Conservation (phyloP, 1,140 invertebrate genomes). For the Oncopeltus fasciatus region DNA sequence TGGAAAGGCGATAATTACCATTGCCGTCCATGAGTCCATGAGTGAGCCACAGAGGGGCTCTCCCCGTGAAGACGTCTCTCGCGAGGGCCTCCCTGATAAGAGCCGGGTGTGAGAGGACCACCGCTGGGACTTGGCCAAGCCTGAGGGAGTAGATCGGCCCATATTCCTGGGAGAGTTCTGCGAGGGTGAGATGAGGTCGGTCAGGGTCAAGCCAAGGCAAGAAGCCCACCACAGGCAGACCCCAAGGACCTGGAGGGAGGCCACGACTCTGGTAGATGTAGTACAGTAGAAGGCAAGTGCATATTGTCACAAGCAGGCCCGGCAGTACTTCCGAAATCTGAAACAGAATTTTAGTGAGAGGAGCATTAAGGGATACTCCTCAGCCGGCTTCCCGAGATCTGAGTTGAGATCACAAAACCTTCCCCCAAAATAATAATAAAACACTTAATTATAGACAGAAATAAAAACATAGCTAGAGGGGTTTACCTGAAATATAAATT, state of each 20-base stretch:
- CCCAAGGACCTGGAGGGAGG: conserved; percentile 59
- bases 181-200: conserved; percentile 53
- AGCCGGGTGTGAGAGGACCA: conserved; percentile 56
- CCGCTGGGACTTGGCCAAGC: conserved; percentile 55
- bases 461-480: too few relatives aligned
- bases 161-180: conserved; percentile 44
- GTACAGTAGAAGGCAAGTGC: background rate
- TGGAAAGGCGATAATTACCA: too few relatives aligned
- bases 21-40: conserved; percentile 75
- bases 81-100: conserved; percentile 52
- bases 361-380: too few relatives aligned
- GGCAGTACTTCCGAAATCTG: background rate
- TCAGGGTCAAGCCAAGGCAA: conserved; percentile 50
- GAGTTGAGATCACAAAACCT: too few relatives aligned
- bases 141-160: conserved; percentile 53
- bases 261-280: conserved; percentile 16
- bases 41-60: conserved; percentile 65
- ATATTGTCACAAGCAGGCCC: background rate
- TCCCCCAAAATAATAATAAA: too few relatives aligned
- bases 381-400: too few relatives aligned
- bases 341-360: too few relatives aligned
- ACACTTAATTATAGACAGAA: too few relatives aligned
- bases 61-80: conserved; percentile 48
- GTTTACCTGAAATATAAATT: too few relatives aligned
- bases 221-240: conserved; percentile 62